Evolutionary conservation across 1,140 invertebrate species (phyloP).

Genomic region (Rhizoglyphus robini): DNA sequence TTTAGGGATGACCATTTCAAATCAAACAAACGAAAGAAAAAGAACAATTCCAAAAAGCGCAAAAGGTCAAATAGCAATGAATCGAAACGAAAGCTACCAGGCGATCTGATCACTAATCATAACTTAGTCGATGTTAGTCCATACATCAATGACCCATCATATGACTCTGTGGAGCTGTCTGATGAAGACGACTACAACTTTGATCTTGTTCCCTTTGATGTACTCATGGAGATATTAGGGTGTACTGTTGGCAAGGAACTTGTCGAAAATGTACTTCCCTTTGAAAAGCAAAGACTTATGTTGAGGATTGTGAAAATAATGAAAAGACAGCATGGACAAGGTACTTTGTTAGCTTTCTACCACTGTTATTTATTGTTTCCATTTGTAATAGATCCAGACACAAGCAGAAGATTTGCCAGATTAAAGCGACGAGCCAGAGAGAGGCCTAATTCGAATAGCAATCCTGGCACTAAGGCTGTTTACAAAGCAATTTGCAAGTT

Average conservation of each 20-base stretch:
- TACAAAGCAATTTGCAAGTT: slow-evolving; percentile 45
- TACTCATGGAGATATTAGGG: slow-evolving; percentile 6
- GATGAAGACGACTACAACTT: slow-evolving; percentile 7
- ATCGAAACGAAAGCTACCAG: not conserved
- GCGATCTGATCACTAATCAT: not conserved
- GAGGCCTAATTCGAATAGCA: not conserved
- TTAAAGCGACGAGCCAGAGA: slow-evolving; percentile 3
- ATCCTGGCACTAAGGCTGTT: not conserved
- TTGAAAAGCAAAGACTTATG: not conserved
- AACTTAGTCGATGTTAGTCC: not conserved
- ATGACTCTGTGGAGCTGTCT: slow-evolving; percentile 3
- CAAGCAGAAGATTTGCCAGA: not conserved
- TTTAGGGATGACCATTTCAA: not conserved
- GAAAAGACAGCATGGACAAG: slow-evolving; percentile 7
- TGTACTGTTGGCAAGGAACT: not conserved
- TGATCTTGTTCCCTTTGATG: slow-evolving; percentile 8
- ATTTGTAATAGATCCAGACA: slow-evolving; percentile 16
- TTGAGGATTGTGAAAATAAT: slow-evolving; percentile 4
- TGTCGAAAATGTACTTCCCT: too few species aligned
- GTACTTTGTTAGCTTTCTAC: not conserved
- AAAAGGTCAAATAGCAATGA: not conserved
- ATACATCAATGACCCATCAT: slow-evolving; percentile 1
- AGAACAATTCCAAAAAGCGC: slow-evolving; percentile 9
- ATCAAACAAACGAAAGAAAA: slow-evolving; percentile 7
- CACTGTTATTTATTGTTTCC: not conserved